phyloP scores from a whole-genome alignment of 2,888 invertebrate genomes.

The Omphaloscelis lunosa region DNA sequence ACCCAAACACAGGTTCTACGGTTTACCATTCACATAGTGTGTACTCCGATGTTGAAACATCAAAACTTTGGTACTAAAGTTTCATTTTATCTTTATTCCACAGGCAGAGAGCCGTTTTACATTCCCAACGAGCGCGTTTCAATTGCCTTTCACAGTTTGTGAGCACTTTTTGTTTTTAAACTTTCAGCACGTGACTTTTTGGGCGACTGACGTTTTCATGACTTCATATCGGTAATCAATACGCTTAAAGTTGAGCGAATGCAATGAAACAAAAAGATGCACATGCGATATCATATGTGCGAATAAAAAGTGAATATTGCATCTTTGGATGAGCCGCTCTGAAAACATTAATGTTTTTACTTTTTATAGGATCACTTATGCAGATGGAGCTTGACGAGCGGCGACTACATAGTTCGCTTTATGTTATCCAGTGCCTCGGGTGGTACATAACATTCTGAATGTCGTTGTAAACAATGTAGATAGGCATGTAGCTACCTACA shows the following conservation, averaged over 20 bases:
- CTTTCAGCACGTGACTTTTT: slow-evolving; percentile 53
- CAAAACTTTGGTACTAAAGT: slow-evolving; percentile 54
- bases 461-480: neutral
- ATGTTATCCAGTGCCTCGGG: neutral
- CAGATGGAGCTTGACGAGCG: neutral
- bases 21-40: slow-evolving; percentile 20
- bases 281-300: slow-evolving; percentile 1
- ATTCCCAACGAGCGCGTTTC: slow-evolving; percentile 61
- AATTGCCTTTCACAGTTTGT: slow-evolving; percentile 62
- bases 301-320: slow-evolving; percentile 23
- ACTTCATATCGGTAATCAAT: slow-evolving; percentile 53
- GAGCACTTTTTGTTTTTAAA: slow-evolving; percentile 57
- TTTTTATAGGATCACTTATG: neutral
- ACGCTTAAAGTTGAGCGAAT: slow-evolving; percentile 31
- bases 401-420: slow-evolving; percentile 5
- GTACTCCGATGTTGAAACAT: slow-evolving; percentile 36
- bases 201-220: slow-evolving; percentile 52
- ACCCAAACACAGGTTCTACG: slow-evolving; percentile 8
- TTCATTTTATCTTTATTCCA: slow-evolving; percentile 61
- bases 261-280: slow-evolving; percentile 31
- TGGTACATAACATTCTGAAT: neutral
- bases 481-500: neutral
- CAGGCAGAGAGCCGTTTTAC: slow-evolving; percentile 49
- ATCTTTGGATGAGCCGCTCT: neutral
- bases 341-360: neutral